Base-by-base conservation (phyloP, 2,797 vertebrate species). In the Coregonus sp. region DNA sequence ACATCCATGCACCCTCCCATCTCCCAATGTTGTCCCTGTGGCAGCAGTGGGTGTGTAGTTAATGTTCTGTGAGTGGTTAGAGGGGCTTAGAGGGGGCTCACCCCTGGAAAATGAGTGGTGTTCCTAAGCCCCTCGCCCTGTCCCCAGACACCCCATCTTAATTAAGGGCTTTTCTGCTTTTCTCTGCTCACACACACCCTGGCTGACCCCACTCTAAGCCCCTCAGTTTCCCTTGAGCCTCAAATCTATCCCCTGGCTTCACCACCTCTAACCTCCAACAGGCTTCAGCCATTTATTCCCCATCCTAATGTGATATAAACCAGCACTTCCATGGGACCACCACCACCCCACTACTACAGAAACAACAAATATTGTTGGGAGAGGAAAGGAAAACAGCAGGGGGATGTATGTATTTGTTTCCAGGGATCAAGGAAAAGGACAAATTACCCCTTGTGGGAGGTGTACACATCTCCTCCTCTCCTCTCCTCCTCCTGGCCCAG, bases 371-470 rank as follows among this genome's bases (percentile, higher is more conserved):
- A 14, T 82, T 54, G 4, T 9, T 20, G 85, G 40, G 40, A 69
- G 71, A 75, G 69, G 83, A 11, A 73, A 75, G 69, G 83, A 47
- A 12, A 47, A 86, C 85, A 84, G 85, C 85, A 33, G 74, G 80
- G 79, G 79, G 90, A 11, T 47, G 40, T 47, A 47, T 63, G 76
- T 92, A 91, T 93, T 94, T 92, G 87, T 92, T 92, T 93, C 84
- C 90, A 90, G 89, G 82, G 79, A 74, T 92, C 89, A 93, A 91
- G 91, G 90, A 93, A 90, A 92, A 92, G 92, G 91, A 91, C 90
- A 94, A 90, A 81, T 86, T 85, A 93, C 89, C 90, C 92, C 93
- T 89, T 86, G 2, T 12, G 86, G 92, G 92, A 93, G 78, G 83
- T 81, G 63, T 71, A 78, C 71, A 89, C 71, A 84, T 85, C 90